Evolutionary conservation across 1,140 invertebrate genomes (phyloP), one percentile per base, ranked within the genome.

Genomic region (Drosophila pachea): DNA sequence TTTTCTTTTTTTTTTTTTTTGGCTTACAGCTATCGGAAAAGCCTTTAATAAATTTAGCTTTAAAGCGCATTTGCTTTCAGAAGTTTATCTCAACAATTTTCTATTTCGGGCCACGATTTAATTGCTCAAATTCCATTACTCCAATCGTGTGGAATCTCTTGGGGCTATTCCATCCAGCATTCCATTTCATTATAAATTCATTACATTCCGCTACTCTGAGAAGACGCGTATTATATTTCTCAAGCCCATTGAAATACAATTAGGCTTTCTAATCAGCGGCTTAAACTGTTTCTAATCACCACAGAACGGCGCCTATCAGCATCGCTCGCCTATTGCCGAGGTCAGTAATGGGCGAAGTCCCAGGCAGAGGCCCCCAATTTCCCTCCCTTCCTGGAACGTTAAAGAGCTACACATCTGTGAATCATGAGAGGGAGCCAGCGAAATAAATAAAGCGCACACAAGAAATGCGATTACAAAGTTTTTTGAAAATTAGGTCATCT

Each of bases 401-500:
- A 56, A 56, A 33, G 40, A 40, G 29, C 29, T 12, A 12, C 38
- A 48, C 38, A 52, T 12, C 12, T 50, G 64, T 82, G 78, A 83
- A 73, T 83, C 65, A 83, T 72, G 42, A 62, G 55, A 49, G 69
- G 42, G 52, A 68, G 48, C 43, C 31, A 14, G 29, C 29, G 12
- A 50, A 63, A 42, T 68, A 65, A 55, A 69, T 59, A 29, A 60
- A 36, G 56, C 65, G 66, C 62, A 67, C 47, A 63, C 61, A 66
- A 55, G 11, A 49, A 40, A 50, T 58, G 60, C 43, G 32, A 33
- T 54, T 14, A 50, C 49, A 61, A 50, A 43, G 12, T 33, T 74
- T 36, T 62, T 47, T 35, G 38, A 53, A 74, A 82, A 83, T 83
- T 83, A 83, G 75, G 79, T 83, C 78, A 83, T 82, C 75, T 53